These are phyloP conservation scores for Meganola albula DNA, from an alignment of 2,888 invertebrate genomes.

Conservation along the genomic window DNA sequence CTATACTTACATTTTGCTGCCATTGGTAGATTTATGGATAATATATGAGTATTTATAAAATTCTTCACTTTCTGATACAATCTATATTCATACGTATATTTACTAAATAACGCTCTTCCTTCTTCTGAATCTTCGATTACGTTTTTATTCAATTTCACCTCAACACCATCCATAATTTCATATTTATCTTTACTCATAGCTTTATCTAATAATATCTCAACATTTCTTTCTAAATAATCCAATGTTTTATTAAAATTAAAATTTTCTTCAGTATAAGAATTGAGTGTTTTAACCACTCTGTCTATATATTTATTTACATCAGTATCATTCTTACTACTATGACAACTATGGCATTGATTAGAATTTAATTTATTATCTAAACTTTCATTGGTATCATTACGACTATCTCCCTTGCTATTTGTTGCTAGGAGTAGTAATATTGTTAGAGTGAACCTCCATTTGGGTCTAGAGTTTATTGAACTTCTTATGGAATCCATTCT, in stretches of 20 bases:
- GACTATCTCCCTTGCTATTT: constrained; percentile 52
- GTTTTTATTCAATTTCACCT: constrained; percentile 51
- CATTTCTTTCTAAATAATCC: constrained; percentile 60
- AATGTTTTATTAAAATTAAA: constrained; percentile 56
- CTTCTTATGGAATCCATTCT: constrained; percentile 54
- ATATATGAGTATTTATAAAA: constrained; percentile 78
- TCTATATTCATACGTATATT: constrained; percentile 70
- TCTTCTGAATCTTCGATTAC: constrained; percentile 25
- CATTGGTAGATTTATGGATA: constrained; percentile 82
- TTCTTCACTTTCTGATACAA: constrained; percentile 77
- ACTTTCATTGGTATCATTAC: constrained; percentile 51
- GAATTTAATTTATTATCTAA: constrained; percentile 56
- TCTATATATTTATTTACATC: constrained; percentile 35
- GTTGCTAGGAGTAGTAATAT: constrained; percentile 44
- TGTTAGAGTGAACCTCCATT: constrained; percentile 54
- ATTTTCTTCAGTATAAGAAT: constrained; percentile 46
- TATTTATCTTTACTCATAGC: constrained; percentile 74
- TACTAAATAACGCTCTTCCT: constrained; percentile 57
- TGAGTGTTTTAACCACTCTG: constrained; percentile 48
- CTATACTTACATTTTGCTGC: constrained; percentile 80
- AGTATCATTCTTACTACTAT: constrained; percentile 37
- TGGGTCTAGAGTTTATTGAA: constrained; percentile 42
- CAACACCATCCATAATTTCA: constrained; percentile 78
- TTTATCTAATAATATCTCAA: constrained; percentile 77
- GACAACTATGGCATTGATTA: constrained; percentile 70